These are phyloP conservation scores for Elanus axillaris DNA, from an alignment of 2,113 vertebrate species.

Conservation along the genomic window DNA sequence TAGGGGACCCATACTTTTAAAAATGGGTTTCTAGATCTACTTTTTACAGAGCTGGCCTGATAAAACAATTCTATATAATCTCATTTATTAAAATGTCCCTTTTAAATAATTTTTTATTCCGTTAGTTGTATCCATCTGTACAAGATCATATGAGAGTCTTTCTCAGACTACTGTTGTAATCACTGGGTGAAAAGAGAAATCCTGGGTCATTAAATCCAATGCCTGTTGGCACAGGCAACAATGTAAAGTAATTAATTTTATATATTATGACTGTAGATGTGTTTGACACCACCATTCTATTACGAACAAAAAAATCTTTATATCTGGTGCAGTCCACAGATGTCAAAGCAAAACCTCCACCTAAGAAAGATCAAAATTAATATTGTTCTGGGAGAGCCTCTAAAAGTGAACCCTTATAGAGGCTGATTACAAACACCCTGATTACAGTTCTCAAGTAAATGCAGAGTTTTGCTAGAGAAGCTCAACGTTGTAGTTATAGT, in stretches of 20 bases:
- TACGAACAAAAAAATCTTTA: background rate
- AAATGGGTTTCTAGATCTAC: background rate
- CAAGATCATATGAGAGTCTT: background rate
- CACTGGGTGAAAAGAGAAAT: background rate
- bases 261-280: background rate
- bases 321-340: background rate
- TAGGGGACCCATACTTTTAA: background rate
- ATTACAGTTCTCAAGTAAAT: background rate
- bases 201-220: background rate
- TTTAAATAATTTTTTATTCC: background rate
- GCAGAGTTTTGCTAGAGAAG: background rate
- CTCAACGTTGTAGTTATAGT: background rate
- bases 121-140: background rate
- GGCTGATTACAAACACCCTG: background rate
- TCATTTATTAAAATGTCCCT: background rate
- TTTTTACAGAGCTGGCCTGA: background rate
- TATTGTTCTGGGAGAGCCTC: background rate
- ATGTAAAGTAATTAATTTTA: background rate
- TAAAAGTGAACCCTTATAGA: background rate
- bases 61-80: background rate
- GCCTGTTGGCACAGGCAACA: background rate
- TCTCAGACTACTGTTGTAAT: background rate
- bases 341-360: background rate
- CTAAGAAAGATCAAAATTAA: background rate
- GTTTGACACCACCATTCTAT: background rate